Evolutionary conservation across 1,140 invertebrate genomes (phyloP).

Genomic region (Cyclina sinensis): DNA sequence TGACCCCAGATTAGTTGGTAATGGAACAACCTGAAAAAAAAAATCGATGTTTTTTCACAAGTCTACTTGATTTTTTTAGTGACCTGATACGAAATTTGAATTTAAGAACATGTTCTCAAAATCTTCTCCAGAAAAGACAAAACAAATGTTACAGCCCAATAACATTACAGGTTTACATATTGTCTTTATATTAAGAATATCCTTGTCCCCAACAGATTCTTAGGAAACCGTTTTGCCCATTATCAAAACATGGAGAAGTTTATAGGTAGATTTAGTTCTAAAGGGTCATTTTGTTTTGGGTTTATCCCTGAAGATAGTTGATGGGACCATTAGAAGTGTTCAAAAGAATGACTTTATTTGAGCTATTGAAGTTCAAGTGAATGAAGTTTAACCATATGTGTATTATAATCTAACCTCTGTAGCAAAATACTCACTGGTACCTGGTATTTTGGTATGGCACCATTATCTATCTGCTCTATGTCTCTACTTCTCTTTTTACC

Average conservation of each 20-base stretch:
- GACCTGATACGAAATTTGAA: not conserved
- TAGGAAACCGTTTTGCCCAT: not conserved
- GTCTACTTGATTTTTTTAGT: too few relatives aligned
- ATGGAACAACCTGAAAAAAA: slow-evolving; percentile 14
- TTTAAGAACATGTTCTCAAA: not conserved
- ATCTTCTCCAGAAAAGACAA: not conserved
- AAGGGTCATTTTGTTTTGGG: too few relatives aligned
- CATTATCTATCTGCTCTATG: not conserved
- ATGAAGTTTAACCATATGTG: too few relatives aligned
- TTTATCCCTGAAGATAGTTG: too few relatives aligned
- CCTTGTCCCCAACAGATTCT: not conserved
- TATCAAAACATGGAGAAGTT: too few relatives aligned
- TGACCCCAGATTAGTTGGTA: slow-evolving; percentile 5
- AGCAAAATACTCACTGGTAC: not conserved
- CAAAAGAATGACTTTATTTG: too few relatives aligned
- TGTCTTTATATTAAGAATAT: not conserved
- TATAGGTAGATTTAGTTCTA: too few relatives aligned
- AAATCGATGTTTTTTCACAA: too few relatives aligned
- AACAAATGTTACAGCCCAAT: not conserved
- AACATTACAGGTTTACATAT: not conserved
- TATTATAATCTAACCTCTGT: too few relatives aligned
- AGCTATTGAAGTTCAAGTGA: too few relatives aligned
- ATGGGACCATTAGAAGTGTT: too few relatives aligned
- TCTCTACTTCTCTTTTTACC: slow-evolving; percentile 22
- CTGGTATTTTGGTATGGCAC: slow-evolving; percentile 8